phyloP scores from a whole-genome alignment of 2,113 vertebrate genomes.

The Leptocoma aspasia region DNA sequence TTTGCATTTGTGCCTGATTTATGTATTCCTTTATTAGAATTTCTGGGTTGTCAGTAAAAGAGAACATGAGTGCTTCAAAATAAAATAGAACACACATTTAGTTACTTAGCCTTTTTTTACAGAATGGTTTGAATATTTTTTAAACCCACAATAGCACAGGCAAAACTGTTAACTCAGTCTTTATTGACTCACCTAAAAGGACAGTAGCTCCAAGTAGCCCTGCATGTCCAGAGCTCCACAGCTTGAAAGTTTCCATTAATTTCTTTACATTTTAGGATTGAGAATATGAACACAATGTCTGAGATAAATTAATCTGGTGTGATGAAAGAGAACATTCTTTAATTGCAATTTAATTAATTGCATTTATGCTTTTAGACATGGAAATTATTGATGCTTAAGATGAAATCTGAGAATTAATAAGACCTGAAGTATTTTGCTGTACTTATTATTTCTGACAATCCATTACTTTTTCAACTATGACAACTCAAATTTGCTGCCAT shows the following conservation, averaged over 20 bases:
- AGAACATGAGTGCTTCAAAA: not conserved
- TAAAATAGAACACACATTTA: not conserved
- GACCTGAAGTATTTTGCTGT: not conserved
- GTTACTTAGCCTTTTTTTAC: not conserved
- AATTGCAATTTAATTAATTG: conserved; percentile 19
- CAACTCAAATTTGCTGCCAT: not conserved
- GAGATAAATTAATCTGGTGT: not conserved
- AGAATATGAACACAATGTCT: not conserved
- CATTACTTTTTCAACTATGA: not conserved
- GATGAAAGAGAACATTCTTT: not conserved
- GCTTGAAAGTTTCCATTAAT: not conserved
- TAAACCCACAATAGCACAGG: not conserved
- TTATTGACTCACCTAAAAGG: not conserved
- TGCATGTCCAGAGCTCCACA: not conserved
- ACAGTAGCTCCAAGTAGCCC: not conserved
- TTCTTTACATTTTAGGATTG: not conserved
- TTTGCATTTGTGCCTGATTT: not conserved
- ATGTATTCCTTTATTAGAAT: not conserved
- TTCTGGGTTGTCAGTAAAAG: not conserved
- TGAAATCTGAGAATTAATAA: conserved; percentile 6
- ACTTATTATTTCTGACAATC: not conserved
- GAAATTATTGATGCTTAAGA: conserved; percentile 20
- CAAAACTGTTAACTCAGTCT: not conserved
- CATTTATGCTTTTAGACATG: not conserved
- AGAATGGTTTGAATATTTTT: not conserved